Evolutionary conservation across 2,888 invertebrate species (phyloP).

Genomic region (Amblyjoppa proteus): DNA sequence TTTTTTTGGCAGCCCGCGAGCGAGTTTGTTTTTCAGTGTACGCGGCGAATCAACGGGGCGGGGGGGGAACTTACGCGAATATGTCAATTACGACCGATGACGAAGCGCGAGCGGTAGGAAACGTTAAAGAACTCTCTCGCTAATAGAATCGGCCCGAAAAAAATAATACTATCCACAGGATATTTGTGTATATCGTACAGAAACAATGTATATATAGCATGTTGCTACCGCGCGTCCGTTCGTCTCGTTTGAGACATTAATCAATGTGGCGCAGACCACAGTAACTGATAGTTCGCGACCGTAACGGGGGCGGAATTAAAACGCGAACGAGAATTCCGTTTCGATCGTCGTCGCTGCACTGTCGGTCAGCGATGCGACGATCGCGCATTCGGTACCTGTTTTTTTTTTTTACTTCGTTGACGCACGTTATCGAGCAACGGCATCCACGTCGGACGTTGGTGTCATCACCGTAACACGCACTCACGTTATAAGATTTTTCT

Average conservation of each 20-base stretch:
- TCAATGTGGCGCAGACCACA: constrained; percentile 30
- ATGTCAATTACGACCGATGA: constrained; percentile 26
- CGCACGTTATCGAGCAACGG: constrained; percentile 43
- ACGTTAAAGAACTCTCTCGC: constrained; percentile 8
- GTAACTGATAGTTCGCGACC: constrained; percentile 61
- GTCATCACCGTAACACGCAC: constrained; percentile 25
- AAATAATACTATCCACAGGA: constrained; percentile 55
- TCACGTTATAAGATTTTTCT: constrained; percentile 45
- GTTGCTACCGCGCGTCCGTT: constrained; percentile 21
- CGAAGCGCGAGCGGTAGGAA: constrained; percentile 7
- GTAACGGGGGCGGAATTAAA: constrained; percentile 35
- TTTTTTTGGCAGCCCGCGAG: background rate
- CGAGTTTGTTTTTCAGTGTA: constrained; percentile 10
- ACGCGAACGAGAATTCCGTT: constrained; percentile 36
- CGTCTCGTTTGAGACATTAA: background rate
- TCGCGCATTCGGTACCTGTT: constrained; percentile 5
- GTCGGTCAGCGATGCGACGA: constrained; percentile 62
- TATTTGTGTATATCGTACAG: constrained; percentile 25
- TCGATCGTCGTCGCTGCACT: constrained; percentile 63
- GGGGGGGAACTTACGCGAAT: constrained; percentile 20
- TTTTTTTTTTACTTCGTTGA: background rate
- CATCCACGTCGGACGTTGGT: background rate
- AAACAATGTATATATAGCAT: constrained; percentile 36
- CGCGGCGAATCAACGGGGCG: background rate
- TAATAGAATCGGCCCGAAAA: constrained; percentile 2